Conservation (phyloP, 2,113 vertebrate species). For the Crotalus tigris region DNA sequence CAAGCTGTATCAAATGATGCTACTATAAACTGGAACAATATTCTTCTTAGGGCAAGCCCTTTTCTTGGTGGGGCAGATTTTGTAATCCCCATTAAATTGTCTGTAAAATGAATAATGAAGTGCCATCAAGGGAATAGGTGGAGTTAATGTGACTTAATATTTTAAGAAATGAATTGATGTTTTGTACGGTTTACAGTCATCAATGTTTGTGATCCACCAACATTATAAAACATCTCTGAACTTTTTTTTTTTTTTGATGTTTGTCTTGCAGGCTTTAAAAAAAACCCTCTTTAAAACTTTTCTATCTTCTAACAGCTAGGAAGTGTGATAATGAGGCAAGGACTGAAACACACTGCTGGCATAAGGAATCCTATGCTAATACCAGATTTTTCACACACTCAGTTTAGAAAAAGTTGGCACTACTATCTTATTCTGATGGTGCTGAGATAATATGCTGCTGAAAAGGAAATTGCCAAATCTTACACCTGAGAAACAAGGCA, state of each 20-base stretch:
- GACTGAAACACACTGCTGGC: constrained; percentile 64
- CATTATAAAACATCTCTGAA: constrained; percentile 52
- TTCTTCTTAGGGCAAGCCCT: constrained; percentile 39
- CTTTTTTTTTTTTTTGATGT: constrained; percentile 23
- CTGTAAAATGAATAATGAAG: constrained; percentile 20
- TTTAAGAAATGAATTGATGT: constrained; percentile 34
- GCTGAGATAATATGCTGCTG: constrained; percentile 61
- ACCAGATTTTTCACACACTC: constrained; percentile 63
- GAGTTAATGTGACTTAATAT: constrained; percentile 54
- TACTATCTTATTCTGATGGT: constrained; percentile 55
- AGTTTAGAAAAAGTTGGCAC: constrained; percentile 64
- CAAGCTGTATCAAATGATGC: constrained; percentile 2
- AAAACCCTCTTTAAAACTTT: constrained; percentile 53
- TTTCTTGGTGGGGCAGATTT: constrained; percentile 21
- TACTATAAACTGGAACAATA: constrained; percentile 2
- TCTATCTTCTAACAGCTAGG: constrained; percentile 56
- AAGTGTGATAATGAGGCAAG: constrained; percentile 71
- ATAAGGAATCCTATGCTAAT: constrained; percentile 57
- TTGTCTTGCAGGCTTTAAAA: constrained; percentile 50
- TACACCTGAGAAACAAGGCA: constrained; percentile 67
- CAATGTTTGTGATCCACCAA: constrained; percentile 46
- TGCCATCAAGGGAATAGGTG: constrained; percentile 48
- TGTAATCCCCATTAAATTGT: constrained; percentile 24
- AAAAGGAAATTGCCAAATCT: constrained; percentile 65
- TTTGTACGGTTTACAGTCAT: constrained; percentile 43